Percentiles rank a stretch among this genome's conserved stretches.
These are phyloP conservation scores for Condylura cristata DNA, from an alignment of 2,113 vertebrate genomes.

Conservation along the genomic window DNA sequence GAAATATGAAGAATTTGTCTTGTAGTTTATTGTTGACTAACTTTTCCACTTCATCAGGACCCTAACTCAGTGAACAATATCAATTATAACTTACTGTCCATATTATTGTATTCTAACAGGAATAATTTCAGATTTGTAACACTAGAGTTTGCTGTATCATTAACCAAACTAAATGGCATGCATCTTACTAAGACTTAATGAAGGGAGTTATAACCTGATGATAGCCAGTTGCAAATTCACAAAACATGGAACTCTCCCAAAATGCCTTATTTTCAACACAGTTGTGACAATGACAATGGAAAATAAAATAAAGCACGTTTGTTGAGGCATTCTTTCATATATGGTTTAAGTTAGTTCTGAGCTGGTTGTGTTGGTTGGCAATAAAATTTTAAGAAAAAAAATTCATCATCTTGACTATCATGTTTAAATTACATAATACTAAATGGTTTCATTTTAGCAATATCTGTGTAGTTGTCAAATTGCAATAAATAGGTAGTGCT, in stretches of 20 bases:
- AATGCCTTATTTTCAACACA: neutral
- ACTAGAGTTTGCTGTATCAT: neutral
- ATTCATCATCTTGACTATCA: neutral
- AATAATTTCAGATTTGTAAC: neutral
- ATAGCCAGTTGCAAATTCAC: neutral
- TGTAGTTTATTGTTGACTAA: neutral
- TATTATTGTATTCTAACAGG: neutral
- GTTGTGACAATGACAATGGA: no score
- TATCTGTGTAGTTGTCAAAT: neutral
- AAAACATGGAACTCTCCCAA: neutral
- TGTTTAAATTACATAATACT: conserved; percentile 1
- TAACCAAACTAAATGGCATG: neutral
- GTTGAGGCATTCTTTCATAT: neutral
- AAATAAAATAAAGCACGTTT: neutral
- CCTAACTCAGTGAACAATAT: neutral
- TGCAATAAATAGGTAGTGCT: neutral
- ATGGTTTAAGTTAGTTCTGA: neutral
- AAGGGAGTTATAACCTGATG: neutral
- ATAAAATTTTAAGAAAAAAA: neutral
- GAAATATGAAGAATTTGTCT: neutral
- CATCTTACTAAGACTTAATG: neutral
- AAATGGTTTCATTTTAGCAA: neutral
- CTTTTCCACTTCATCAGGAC: neutral
- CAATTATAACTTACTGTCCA: neutral
- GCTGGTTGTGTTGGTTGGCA: neutral